Evolutionary conservation across 2,888 invertebrate species (phyloP), one percentile per base, ranked within the genome.

Genomic region (Gymnosoma rotundatum): DNA sequence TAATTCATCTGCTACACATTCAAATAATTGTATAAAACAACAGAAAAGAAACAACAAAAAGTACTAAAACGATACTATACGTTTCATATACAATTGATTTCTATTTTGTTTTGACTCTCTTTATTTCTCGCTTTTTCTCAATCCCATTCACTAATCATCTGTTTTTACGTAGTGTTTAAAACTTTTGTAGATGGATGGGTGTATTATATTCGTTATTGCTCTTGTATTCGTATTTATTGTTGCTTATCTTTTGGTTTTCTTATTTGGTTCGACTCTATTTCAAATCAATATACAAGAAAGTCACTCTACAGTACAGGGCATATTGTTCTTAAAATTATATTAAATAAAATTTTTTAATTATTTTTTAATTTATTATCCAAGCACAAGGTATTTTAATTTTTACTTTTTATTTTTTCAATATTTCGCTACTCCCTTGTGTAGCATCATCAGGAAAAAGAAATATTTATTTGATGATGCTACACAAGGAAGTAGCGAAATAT

Each of bases 81-180:
- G 64, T 66, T 74, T 79, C 73, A 50, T 63, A 72, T 48, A 75
- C 61, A 56, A 56, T 38, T 38, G 52, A 45, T 58, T 58, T 5
- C 32, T 58, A 61, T 78, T 83, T 86, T 76, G 73, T 78, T 76
- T 70, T 85, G 63, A 36, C 82, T 84, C 67, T 83, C 78, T 32
- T 38, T 78, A 63, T 69, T 61, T 80, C 50, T 64, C 36, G 73
- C 60, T 48, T 21, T 42, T 36, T 78, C 56, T 25, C 50, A n/a
- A 14, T 9, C 12, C 6, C 21, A 8, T 21, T 64, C 64, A 16
- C 32, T 45, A 14, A 12, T 54, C 48, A 60, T 72, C 58, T 73
- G 64, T 75, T 54, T 45, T 64, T 45, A 56, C 56, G 72, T 72
- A 74, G 76, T 75, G 63, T 75, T 48, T 72, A 58, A 69, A 70